These are phyloP conservation scores for Microcebus tavaratra DNA, from an alignment of 2,113 vertebrate species.

Conservation along the genomic window DNA sequence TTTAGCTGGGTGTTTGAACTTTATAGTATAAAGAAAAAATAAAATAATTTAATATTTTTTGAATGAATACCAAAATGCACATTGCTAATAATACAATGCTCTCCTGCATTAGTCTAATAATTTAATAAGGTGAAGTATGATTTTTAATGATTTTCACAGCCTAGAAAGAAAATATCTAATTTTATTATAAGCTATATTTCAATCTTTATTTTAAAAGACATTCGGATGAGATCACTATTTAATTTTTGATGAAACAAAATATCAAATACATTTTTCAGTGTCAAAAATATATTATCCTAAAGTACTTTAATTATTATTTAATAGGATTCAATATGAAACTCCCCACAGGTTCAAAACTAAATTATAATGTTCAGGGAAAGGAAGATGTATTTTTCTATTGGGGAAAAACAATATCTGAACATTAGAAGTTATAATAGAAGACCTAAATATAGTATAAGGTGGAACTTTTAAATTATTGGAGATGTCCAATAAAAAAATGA, in stretches of 20 bases:
- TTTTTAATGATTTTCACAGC: not conserved
- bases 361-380: not conserved
- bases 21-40: not conserved
- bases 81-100: not conserved
- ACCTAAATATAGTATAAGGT: not conserved
- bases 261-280: not conserved
- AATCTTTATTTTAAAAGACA: slow-evolving; percentile 13
- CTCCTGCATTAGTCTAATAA: not conserved
- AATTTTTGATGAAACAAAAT: slow-evolving; percentile 19
- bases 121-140: not conserved
- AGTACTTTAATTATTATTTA: not conserved
- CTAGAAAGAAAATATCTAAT: not conserved
- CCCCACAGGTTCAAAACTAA: not conserved
- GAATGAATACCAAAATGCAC: not conserved
- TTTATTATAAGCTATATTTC: not conserved
- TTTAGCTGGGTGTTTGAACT: not conserved
- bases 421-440: not conserved
- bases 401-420: not conserved
- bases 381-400: not conserved
- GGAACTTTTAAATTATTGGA: not conserved
- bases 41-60: not conserved
- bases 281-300: not conserved
- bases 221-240: not conserved
- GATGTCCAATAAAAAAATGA: not conserved
- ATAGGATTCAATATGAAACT: not conserved